Evolutionary conservation across 2,113 vertebrate genomes (phyloP), one percentile per base, ranked within the genome.

Genomic region (Phalacrocorax pelagicus): DNA sequence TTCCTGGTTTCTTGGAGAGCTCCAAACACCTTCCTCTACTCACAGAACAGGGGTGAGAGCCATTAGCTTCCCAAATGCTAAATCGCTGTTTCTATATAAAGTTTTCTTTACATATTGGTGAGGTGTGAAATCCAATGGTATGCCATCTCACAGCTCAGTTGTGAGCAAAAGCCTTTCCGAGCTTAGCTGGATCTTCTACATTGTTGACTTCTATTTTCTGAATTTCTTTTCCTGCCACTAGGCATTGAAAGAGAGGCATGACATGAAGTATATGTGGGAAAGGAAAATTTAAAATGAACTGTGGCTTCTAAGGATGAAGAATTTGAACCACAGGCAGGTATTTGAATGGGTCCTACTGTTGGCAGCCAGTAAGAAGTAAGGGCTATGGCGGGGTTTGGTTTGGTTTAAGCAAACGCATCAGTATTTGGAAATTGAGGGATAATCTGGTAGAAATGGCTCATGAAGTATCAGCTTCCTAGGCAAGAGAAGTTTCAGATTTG

Each of bases 1-100:
- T 84, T 67, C 15, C 44, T 51, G 10, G 6, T 54, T 87, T 67
- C 23, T 47, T 59, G 38, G 63, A 72, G 52, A 59, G 5, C 11
- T 72, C 27, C 1, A 0, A 84, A 88, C 6, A n/a, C n/a, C 32
- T 69, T 63, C 20, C 34, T 46, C 18, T 7, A 59, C 32, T 69
- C 2, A 0, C 36, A 57, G 12, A 44, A 59, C 1, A 6, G 23
- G 15, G 8, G 11, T 34, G 5, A 19, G 34, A 67, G 23, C 42
- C 21, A 44, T 42, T 49, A 72, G 16, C 42, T 77, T 85, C 20
- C 38, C 63, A 81, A 54, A 81, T 96, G 44, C 14, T 58, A 73
- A 49, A 58, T 77, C 81, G 71, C 32, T 92, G 5, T 42, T 90
- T 75, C 62, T 77, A 4, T 54, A 49, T 29, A 44, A 49, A 67